Conservation (phyloP, 2,888 invertebrate species). For the Trissoscelio sp. region DNA sequence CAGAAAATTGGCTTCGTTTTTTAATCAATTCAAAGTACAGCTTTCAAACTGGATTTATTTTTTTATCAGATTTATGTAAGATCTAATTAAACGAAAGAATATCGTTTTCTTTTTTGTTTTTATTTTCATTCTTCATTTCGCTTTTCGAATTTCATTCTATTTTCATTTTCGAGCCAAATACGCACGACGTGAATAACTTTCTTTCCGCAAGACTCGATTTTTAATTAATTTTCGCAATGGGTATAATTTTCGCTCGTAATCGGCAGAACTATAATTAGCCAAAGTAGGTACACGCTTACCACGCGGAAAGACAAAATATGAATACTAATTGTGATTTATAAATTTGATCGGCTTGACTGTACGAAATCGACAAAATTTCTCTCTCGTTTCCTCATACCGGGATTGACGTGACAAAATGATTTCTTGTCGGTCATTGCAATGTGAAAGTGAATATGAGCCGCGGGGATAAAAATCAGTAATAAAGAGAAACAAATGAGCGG, state of each 20-base stretch:
- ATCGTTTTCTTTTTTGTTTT: no score
- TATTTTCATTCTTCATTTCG: no score
- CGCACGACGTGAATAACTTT: conserved; percentile 13
- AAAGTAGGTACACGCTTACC: conserved; percentile 7
- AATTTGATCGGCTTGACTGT: neutral
- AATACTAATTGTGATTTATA: conserved; percentile 6
- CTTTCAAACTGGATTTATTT: no score
- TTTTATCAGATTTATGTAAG: no score
- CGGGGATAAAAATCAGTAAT: neutral
- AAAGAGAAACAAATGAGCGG: conserved; percentile 19
- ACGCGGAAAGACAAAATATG: conserved; percentile 34
- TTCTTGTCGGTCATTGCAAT: conserved; percentile 9
- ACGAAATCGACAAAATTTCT: conserved; percentile 12
- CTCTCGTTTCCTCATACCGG: conserved; percentile 15
- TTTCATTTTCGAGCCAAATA: conserved; percentile 11
- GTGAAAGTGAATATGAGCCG: conserved; percentile 31
- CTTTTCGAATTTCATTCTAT: neutral
- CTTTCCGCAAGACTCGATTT: conserved; percentile 25
- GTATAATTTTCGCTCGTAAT: conserved; percentile 47
- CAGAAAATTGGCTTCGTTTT: no score
- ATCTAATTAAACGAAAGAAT: no score
- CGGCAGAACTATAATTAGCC: conserved; percentile 27
- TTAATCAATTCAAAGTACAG: no score
- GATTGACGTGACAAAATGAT: conserved; percentile 38
- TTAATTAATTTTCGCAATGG: conserved; percentile 39